Base-by-base conservation (phyloP, 2,797 vertebrate species). In the Podargus strigoides region DNA sequence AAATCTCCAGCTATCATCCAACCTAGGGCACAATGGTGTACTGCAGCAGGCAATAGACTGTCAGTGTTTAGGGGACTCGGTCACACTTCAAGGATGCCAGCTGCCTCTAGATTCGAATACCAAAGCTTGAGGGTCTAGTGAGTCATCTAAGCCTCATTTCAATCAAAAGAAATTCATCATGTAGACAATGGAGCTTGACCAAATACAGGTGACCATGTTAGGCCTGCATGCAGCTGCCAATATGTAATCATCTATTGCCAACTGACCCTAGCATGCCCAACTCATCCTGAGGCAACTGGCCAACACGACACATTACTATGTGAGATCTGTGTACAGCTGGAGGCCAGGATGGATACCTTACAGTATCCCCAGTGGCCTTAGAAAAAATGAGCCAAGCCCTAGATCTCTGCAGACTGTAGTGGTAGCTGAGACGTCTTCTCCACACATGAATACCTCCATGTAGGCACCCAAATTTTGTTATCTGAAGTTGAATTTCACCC, bases 21-120 rank as follows among this genome's bases (percentile, higher is more conserved):
- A 2, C 24, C 20, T n/a, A 67, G 32, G 36, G 15, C 19, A 56
- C 0, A 7, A 52, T 1, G 9, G 37, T 3, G 13, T 50, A 19
- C 2, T n/a, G 7, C 32, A 80, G 44, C 32, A 66, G 19, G 22
- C 53, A 62, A 26, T 23, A 50, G 30, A 11, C 22, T 46, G 34
- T 39, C 1, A 3, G 30, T 2, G 11, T 49, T 58, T 26, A 42
- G 62, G 60, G 32, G 50, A 56, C 14, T 12, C 17, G 64, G 14
- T 14, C 21, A 8, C 3, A 22, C 11, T 50, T 46, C 66, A 84
- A 72, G 46, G 46, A 68, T 39, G 27, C 36, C 46, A 78, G 30
- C 12, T 75, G 46, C 37, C 34, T 84, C 64, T 47, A 88, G 34
- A 34, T 37, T 83, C 19, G 62, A 26, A 27, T 34, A 49, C 14